phyloP scores from a whole-genome alignment of 2,888 invertebrate species.

The Sarcophaga rosellei region DNA sequence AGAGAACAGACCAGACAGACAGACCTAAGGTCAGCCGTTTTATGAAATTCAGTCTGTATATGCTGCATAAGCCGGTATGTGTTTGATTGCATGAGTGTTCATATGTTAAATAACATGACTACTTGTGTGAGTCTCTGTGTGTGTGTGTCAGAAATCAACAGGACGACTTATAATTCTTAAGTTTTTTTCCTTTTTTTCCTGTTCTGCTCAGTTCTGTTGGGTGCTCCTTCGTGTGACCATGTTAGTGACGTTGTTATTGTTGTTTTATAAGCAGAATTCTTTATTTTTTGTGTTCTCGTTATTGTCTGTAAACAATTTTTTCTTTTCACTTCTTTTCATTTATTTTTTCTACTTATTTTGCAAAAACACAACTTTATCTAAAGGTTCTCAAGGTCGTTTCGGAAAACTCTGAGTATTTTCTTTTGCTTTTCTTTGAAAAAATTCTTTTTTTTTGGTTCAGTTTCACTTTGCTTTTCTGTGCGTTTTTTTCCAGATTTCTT shows the following conservation, averaged over 20 bases:
- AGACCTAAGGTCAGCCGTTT: constrained; percentile 40
- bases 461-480: not conserved
- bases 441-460: not conserved
- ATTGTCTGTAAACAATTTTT: constrained; percentile 39
- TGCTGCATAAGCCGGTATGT: not conserved
- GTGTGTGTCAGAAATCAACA: constrained; percentile 55
- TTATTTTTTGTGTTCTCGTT: constrained; percentile 49
- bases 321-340: constrained; percentile 2
- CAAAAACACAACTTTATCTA: constrained; percentile 64
- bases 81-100: not conserved
- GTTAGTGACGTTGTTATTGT: constrained; percentile 43
- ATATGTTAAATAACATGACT: constrained; percentile 19
- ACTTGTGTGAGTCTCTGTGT: constrained; percentile 31
- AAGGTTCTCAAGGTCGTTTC: constrained; percentile 71
- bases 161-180: constrained; percentile 44
- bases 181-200: constrained; percentile 2
- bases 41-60: not conserved
- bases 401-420: constrained; percentile 52
- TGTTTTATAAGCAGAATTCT: constrained; percentile 17
- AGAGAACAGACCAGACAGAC: not conserved
- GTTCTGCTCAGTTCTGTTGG: constrained; percentile 20
- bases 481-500: not conserved
- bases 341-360: constrained; percentile 56
- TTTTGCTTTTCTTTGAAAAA: constrained; percentile 5
- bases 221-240: constrained; percentile 60